These are phyloP conservation scores for Coelopa pilipes DNA, from an alignment of 2,888 invertebrate genomes.

Conservation along the genomic window DNA sequence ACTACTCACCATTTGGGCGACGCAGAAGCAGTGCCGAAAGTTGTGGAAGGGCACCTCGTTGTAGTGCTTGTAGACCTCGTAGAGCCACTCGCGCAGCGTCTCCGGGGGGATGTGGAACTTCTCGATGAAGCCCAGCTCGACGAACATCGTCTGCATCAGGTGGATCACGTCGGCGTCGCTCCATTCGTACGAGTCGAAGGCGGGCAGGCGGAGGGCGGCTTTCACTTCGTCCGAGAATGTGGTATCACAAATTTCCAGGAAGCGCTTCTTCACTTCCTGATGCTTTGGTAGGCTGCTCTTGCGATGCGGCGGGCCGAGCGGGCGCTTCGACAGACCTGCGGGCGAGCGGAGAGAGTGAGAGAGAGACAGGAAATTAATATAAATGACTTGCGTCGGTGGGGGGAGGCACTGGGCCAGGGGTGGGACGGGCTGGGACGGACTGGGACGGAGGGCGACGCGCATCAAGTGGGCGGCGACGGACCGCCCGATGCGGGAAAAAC, in stretches of 20 bases:
- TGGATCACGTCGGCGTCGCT: conserved; percentile 82
- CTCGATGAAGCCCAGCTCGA: conserved; percentile 78
- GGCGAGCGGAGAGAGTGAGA: neutral
- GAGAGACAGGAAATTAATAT: conserved; percentile 28
- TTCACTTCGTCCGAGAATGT: conserved; percentile 67
- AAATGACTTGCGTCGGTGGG: neutral
- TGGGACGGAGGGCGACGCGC: neutral
- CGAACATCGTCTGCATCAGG: conserved; percentile 83
- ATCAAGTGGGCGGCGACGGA: too few species aligned
- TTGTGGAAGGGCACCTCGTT: conserved; percentile 90
- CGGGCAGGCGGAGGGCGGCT: conserved; percentile 65
- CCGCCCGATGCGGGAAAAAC: neutral
- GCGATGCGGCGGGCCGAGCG: conserved; percentile 65
- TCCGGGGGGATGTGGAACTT: conserved; percentile 80
- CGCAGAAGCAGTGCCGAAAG: conserved; percentile 88
- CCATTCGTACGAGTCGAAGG: conserved; percentile 86
- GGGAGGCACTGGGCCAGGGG: neutral
- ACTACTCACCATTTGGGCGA: conserved; percentile 82
- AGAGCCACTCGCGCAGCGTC: conserved; percentile 77
- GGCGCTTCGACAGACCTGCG: conserved; percentile 66
- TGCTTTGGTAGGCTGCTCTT: conserved; percentile 68
- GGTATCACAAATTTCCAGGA: conserved; percentile 67
- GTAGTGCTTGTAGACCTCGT: conserved; percentile 82
- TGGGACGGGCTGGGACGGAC: neutral
- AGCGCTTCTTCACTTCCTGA: conserved; percentile 66